These are phyloP conservation scores for Danio choprae DNA, from an alignment of 2,797 vertebrate species.

Conservation along the genomic window DNA sequence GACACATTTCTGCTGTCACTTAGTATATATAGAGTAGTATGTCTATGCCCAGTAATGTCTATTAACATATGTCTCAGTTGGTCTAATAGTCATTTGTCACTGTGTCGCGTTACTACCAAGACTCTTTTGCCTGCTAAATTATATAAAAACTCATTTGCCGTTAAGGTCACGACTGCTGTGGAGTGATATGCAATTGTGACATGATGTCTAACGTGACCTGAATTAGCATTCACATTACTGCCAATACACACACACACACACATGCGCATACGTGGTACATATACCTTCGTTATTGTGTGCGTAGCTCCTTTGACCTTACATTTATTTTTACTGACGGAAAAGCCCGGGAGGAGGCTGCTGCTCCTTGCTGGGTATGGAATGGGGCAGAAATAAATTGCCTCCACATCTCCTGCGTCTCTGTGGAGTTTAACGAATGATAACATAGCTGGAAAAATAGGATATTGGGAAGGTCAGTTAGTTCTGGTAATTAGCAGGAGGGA, in stretches of 20 bases:
- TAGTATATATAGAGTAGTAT: background rate
- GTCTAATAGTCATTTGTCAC: conserved; percentile 17
- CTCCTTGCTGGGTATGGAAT: conserved; percentile 66
- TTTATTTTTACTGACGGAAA: conserved; percentile 53
- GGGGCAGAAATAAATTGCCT: conserved; percentile 78
- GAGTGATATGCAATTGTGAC: conserved; percentile 43
- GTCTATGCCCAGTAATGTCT: background rate
- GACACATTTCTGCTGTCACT: background rate
- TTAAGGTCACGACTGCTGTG: conserved; percentile 35
- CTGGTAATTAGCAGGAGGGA: conserved; percentile 67
- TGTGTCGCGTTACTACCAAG: background rate
- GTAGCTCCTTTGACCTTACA: conserved; percentile 38
- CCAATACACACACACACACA: background rate
- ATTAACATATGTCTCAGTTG: conserved; percentile 25
- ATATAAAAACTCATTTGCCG: conserved; percentile 39
- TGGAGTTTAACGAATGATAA: conserved; percentile 71
- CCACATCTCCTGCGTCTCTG: conserved; percentile 70
- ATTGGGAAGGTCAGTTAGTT: conserved; percentile 71
- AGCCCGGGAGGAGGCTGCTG: conserved; percentile 68
- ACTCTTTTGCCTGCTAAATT: background rate
- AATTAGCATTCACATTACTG: conserved; percentile 40
- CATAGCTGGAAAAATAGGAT: conserved; percentile 72
- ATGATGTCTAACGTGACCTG: conserved; percentile 37
- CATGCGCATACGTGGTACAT: too few relatives aligned
- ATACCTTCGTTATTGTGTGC: conserved; percentile 24